A percentile compares a stretch with the other conserved stretches of the same genome.
phyloP scores from a whole-genome alignment of 2,113 vertebrate species.

The Sander vitreus region DNA sequence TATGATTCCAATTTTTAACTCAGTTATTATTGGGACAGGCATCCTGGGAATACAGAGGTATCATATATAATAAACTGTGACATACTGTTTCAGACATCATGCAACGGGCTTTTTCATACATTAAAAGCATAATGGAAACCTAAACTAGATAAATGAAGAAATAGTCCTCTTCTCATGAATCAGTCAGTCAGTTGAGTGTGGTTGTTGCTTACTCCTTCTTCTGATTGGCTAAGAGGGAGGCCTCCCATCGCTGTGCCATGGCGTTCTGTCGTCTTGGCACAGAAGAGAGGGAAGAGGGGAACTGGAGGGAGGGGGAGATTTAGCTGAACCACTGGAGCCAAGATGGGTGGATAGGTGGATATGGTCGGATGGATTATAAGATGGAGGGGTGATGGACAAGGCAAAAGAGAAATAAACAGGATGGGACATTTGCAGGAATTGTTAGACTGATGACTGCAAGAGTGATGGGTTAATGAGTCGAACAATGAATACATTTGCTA shows the following conservation, averaged over 20 bases:
- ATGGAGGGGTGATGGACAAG: neutral
- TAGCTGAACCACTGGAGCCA: conserved; percentile 72
- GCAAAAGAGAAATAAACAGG: neutral
- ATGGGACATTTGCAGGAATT: neutral
- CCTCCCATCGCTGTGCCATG: conserved; percentile 79
- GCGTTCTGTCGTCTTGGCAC: conserved; percentile 69
- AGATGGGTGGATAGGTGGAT: neutral
- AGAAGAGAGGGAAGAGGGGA: conserved; percentile 63
- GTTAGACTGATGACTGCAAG: neutral
- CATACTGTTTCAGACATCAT: conserved; percentile 22
- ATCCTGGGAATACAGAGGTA: neutral
- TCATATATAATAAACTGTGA: neutral
- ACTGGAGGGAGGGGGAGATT: conserved; percentile 71
- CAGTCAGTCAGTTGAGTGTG: neutral
- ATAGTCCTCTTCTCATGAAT: neutral
- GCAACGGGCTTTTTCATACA: neutral
- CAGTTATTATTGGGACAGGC: neutral
- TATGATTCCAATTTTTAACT: conserved; percentile 4
- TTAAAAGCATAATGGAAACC: conserved; percentile 1
- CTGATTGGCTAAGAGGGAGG: conserved; percentile 75
- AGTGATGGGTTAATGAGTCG: neutral
- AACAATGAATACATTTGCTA: conserved; percentile 20
- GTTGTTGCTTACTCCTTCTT: conserved; percentile 66
- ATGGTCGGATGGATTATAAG: neutral
- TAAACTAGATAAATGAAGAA: neutral